Base-by-base conservation (phyloP, 2,113 vertebrate genomes). In the Trichomycterus rosablanca region DNA sequence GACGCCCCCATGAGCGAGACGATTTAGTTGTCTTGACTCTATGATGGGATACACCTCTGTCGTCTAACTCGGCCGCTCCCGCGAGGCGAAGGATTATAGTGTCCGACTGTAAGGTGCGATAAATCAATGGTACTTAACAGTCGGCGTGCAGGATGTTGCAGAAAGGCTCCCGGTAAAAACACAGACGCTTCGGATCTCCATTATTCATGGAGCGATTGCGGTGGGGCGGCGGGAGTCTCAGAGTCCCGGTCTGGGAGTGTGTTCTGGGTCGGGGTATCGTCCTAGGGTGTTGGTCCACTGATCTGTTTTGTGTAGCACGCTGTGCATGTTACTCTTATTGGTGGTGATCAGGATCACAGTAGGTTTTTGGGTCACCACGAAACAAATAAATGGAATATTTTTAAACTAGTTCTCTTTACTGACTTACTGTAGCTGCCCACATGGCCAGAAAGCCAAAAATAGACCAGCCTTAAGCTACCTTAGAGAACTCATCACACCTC, bases 41-140 rank as follows among this genome's bases (percentile, higher is more conserved):
- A 71, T 81, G 81, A 82, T 80, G 89, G 88, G 87, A 88, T 88
- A 85, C 74, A 76, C 86, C 84, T 81, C 81, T 86, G 80, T 84
- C 84, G 87, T 78, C 81, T 84, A 89, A 86, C 80, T 78, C 81
- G 81, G 78, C 69, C 51, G 65, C 83, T 92, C 89, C 88, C 91
- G 78, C 66, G 89, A 90, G 89, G 80, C 75, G 71, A 80, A 84
- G 88, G 88, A 93, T 91, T 90, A 93, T 90, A 87, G 82, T 78
- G 81, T 78, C 87, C 87, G 80, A 68, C 86, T 85, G 75, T 72
- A 80, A 86, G 82, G 90, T 84, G 83, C 89, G 89, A 92, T 92
- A 94, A 95, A 93, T 97, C 91, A 93, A 93, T 95, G 87, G 78
- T 39, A 75, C 90, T 81, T 83, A 93, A 89, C 84, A 88, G 57